Conservation (phyloP, 2,888 invertebrate genomes). For the Melanargia galathea region DNA sequence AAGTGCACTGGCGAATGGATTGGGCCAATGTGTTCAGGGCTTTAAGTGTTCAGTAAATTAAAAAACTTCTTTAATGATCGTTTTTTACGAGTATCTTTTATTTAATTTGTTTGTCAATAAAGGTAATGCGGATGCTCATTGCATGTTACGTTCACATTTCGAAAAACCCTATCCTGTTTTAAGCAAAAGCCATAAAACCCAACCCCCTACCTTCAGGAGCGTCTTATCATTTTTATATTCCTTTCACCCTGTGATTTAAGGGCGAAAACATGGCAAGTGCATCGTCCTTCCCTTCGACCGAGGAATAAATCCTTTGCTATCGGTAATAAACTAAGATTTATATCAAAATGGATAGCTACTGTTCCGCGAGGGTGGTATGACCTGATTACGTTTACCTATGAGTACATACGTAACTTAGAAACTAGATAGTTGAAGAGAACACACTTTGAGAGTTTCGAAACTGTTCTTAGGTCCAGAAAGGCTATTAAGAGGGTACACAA, state of each 20-base stretch:
- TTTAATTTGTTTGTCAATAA: constrained; percentile 1
- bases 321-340: constrained; percentile 62
- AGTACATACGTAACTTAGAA: too few species aligned
- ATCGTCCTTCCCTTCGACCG: constrained; percentile 57
- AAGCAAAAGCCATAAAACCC: constrained; percentile 50
- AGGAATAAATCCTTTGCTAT: constrained; percentile 55
- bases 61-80: background rate
- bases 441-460: too few species aligned
- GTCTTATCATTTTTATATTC: constrained; percentile 76
- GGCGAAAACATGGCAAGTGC: constrained; percentile 59
- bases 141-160: constrained; percentile 39
- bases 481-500: too few species aligned
- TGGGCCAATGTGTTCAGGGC: too few species aligned
- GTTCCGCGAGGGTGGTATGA: constrained; percentile 8
- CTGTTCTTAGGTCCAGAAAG: too few species aligned
- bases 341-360: constrained; percentile 42
- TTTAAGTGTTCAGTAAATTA: too few species aligned
- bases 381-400: background rate
- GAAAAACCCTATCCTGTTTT: constrained; percentile 33
- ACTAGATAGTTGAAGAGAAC: too few species aligned
- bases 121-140: constrained; percentile 15
- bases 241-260: constrained; percentile 57
- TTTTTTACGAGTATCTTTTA: background rate
- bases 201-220: constrained; percentile 57
- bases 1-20: too few species aligned